Percentiles rank a stretch among this genome's conserved stretches.
These are phyloP conservation scores for Grantiella picta DNA, from an alignment of 2,113 vertebrate species.

Conservation along the genomic window DNA sequence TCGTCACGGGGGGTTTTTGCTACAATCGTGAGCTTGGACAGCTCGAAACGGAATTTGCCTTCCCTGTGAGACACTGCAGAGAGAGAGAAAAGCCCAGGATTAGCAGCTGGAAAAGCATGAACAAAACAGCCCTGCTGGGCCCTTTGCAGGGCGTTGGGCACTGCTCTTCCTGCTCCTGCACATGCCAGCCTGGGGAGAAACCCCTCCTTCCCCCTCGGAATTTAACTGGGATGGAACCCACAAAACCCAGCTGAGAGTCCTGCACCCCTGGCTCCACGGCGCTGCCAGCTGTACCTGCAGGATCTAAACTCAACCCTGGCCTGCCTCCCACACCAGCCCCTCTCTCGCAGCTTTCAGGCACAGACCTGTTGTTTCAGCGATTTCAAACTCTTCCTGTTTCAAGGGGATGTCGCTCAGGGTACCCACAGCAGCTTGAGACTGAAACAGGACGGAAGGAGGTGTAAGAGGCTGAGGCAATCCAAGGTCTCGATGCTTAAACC, in stretches of 20 bases:
- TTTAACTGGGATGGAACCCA: neutral
- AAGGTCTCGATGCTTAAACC: neutral
- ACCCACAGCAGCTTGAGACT: slow-evolving; percentile 84
- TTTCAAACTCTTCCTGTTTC: slow-evolving; percentile 85
- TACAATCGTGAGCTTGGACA: slow-evolving; percentile 85
- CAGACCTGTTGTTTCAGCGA: slow-evolving; percentile 85
- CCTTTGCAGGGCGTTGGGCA: neutral
- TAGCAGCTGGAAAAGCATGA: neutral
- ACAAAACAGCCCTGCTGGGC: neutral
- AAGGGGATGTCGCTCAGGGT: slow-evolving; percentile 81
- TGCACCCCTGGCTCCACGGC: accelerated
- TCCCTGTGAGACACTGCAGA: slow-evolving; percentile 85
- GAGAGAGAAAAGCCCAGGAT: neutral
- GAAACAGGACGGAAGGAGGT: slow-evolving; percentile 25
- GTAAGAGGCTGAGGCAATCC: neutral
- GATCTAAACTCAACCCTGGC: accelerated
- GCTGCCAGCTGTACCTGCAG: too few relatives aligned
- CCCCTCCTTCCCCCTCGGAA: neutral
- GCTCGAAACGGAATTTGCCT: slow-evolving; percentile 87
- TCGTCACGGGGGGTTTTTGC: slow-evolving; percentile 79
- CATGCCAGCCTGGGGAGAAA: neutral
- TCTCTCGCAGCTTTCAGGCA: neutral
- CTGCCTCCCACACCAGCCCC: neutral
- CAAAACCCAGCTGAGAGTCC: neutral
- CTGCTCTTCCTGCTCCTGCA: neutral